Evolutionary conservation across 2,888 invertebrate species (phyloP).

Genomic region (Poecilus cupreus): DNA sequence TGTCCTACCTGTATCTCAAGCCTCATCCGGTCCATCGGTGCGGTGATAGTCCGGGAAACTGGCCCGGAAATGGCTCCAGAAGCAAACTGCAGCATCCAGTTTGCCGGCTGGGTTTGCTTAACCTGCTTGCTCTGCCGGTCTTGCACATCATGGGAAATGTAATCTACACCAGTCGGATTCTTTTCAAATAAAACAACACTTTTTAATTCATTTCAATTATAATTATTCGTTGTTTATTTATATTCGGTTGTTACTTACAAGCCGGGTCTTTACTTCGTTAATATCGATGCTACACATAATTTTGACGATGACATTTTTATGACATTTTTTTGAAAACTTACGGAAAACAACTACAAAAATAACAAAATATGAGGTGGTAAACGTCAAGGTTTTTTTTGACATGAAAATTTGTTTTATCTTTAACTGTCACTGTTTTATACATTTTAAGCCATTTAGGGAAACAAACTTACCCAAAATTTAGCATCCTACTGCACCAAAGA

Average conservation of each 20-base stretch:
- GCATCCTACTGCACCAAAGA: no score
- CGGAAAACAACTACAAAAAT: background rate
- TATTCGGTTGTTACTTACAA: background rate
- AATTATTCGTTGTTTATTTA: background rate
- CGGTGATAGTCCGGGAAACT: conserved; percentile 18
- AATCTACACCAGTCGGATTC: background rate
- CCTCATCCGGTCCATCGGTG: conserved; percentile 16
- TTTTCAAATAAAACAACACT: background rate
- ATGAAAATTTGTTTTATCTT: no score
- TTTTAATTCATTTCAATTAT: background rate
- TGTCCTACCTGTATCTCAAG: conserved; percentile 3
- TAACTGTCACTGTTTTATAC: no score
- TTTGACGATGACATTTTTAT: background rate
- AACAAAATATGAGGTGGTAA: background rate
- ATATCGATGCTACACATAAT: background rate
- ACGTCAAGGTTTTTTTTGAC: no score
- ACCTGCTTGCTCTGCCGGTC: background rate
- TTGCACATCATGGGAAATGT: no score
- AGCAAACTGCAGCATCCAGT: conserved; percentile 8
- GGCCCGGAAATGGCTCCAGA: conserved; percentile 41
- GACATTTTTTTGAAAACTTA: background rate
- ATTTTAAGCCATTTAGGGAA: no score
- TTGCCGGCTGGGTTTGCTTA: background rate
- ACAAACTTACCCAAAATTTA: no score
- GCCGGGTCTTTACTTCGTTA: background rate